Base-by-base conservation (phyloP, 2,888 invertebrate species). In the Hydroisotoma schaefferi region DNA sequence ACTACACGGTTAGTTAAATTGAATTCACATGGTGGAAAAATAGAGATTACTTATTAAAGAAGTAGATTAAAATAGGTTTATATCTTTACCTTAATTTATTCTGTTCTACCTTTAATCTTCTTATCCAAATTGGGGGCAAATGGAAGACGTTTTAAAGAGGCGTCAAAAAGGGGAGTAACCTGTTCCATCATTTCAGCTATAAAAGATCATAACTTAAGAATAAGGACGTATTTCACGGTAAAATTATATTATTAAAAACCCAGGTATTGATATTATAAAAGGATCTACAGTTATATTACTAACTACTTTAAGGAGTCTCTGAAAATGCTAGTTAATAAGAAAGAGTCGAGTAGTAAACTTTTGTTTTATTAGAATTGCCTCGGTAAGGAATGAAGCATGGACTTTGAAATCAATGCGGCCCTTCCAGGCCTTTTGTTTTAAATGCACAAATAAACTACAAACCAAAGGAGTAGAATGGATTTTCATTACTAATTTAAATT, bases 151-250 rank as follows among this genome's bases (percentile, higher is more conserved):
- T 47, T 49, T 49, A 29, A 37, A 56, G 38, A 65, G 67, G 69
- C 66, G 69, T 70, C 63, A 68, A 66, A 70, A 66, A 62, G 64
- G 69, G 69, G 69, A 61, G 69, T 60, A 55, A 55, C 66, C 55
- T 52, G 60, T 53, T 53, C 25, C 23, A 12, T 25, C 25, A 8
- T 22, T 18, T 46, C 40, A 40, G 40, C 12, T 20, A 46, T 33
- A 33, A 33, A 15, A 33, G 8, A 22, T 46, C 15, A 6, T 23
- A 4, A 15, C 43, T 43, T 15, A 43, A 46, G 23, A 46, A 46
- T 22, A 25, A 23, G 20, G 18, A 46, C 6, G 46, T 22, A n/a
- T n/a, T n/a, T n/a, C n/a, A n/a, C n/a, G n/a, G n/a, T n/a, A n/a
- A n/a, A n/a, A n/a, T n/a, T n/a, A n/a, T n/a, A n/a, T n/a, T n/a